These are phyloP conservation scores for Leucania comma DNA, from an alignment of 2,888 invertebrate genomes.

Conservation along the genomic window DNA sequence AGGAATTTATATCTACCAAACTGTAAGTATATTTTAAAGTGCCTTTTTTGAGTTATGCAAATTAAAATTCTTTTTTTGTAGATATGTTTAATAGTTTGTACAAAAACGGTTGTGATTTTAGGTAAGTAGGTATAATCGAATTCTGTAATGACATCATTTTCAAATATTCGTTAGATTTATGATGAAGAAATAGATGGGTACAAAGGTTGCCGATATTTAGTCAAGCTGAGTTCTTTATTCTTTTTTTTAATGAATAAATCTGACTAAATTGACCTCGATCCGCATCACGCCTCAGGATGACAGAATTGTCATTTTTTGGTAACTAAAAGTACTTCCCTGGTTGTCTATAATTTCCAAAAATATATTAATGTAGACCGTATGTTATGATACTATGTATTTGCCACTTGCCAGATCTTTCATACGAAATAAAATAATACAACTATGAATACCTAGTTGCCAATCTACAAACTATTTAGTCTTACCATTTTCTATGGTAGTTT, in stretches of 20 bases:
- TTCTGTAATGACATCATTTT: slow-evolving; percentile 29
- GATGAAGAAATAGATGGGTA: not conserved
- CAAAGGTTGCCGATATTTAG: not conserved
- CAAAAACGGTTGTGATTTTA: not conserved
- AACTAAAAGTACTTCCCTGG: not conserved
- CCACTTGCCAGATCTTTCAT: too few species aligned
- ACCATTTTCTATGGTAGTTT: too few species aligned
- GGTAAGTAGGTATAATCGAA: not conserved
- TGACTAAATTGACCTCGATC: not conserved
- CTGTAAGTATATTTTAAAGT: slow-evolving; percentile 43
- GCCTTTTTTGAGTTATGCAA: not conserved
- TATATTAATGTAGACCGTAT: too few species aligned
- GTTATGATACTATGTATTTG: too few species aligned
- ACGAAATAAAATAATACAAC: too few species aligned
- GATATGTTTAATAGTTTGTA: not conserved
- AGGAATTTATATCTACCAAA: slow-evolving; percentile 45
- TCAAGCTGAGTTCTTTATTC: not conserved
- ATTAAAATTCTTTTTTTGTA: not conserved
- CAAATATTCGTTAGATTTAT: slow-evolving; percentile 18
- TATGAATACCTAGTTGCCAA: too few species aligned
- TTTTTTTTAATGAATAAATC: not conserved
- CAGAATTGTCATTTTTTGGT: not conserved
- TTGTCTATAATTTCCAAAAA: too few species aligned
- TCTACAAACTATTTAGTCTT: too few species aligned
- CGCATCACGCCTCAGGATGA: not conserved